Evolutionary conservation across 2,888 invertebrate genomes (phyloP).

Genomic region (Drosophila demipolita): DNA sequence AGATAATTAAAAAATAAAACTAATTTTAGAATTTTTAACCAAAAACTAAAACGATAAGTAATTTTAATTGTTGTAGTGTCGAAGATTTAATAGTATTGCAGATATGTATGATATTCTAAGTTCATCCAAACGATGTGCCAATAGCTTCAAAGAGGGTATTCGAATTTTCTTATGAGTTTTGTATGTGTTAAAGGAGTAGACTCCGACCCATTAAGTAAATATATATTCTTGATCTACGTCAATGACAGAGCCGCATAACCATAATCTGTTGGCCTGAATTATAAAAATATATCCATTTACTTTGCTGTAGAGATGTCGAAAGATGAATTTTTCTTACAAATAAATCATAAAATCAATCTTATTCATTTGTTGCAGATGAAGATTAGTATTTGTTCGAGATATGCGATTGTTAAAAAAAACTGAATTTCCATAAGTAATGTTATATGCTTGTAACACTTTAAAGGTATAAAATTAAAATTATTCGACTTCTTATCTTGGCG

Average conservation of each 20-base stretch:
- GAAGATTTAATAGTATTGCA: conserved; percentile 7
- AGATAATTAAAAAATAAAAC: conserved; percentile 13
- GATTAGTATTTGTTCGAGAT: background rate
- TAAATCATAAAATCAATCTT: background rate
- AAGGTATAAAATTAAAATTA: background rate
- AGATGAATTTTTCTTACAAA: background rate
- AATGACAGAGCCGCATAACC: background rate
- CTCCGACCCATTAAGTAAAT: background rate
- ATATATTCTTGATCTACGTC: background rate
- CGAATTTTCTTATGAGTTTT: background rate
- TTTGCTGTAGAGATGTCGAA: background rate
- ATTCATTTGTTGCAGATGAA: background rate
- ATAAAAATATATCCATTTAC: background rate
- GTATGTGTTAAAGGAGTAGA: background rate
- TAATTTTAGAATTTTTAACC: conserved; percentile 44
- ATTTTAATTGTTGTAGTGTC: background rate
- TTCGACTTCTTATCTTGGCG: background rate
- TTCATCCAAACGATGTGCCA: background rate
- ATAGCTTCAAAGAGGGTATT: background rate
- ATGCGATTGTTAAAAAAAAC: background rate
- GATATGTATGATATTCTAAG: background rate
- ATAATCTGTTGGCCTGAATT: background rate
- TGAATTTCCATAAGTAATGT: no score
- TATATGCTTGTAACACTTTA: background rate
- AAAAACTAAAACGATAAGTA: conserved; percentile 20